Conservation (phyloP, 2,113 vertebrate genomes). For the Ceratotherium simum region DNA sequence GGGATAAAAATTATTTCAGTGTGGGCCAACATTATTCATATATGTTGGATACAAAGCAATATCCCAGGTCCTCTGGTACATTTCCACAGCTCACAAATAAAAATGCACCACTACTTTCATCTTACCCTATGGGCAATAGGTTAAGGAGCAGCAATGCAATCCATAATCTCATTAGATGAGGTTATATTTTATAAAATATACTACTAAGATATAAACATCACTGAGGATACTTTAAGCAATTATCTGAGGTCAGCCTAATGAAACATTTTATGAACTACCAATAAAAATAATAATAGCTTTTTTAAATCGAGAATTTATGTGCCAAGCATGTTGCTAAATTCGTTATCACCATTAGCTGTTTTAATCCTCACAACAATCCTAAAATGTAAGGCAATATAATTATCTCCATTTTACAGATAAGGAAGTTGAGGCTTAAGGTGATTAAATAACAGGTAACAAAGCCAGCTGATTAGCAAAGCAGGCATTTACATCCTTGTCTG, state of each 20-base stretch:
- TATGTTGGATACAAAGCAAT: not conserved
- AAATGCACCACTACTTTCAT: not conserved
- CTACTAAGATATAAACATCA: not conserved
- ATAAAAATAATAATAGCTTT: conserved; percentile 16
- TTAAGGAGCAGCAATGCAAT: not conserved
- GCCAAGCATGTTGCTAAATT: not conserved
- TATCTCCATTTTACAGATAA: conserved; percentile 8
- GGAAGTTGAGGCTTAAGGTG: not conserved
- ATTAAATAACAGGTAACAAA: conserved; percentile 29
- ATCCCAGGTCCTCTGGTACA: not conserved
- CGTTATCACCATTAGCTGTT: not conserved
- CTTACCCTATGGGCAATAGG: not conserved
- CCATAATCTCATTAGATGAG: not conserved
- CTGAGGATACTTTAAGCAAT: conserved; percentile 19
- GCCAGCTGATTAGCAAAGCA: not conserved
- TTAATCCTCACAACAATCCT: not conserved
- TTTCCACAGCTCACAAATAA: not conserved
- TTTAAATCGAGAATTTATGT: not conserved
- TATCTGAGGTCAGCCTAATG: not conserved
- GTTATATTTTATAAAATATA: conserved; percentile 7
- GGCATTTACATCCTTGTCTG: not conserved
- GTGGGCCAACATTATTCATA: not conserved
- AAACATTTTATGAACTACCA: not conserved
- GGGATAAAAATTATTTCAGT: conserved; percentile 41
- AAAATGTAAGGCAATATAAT: not conserved